Evolutionary conservation across 1,140 invertebrate genomes (phyloP).

Genomic region (Leguminivora glycinivorella): DNA sequence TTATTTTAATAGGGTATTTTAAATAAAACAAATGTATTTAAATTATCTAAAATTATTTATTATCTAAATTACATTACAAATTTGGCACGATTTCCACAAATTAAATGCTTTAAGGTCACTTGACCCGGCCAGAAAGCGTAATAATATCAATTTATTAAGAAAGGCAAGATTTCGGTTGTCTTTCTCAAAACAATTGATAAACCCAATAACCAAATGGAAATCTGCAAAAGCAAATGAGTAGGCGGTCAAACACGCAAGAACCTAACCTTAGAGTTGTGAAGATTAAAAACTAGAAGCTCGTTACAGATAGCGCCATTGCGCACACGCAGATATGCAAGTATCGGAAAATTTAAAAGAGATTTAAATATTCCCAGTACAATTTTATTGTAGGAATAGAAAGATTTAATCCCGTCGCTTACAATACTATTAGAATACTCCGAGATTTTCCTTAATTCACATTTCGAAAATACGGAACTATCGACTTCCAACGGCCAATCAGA

Average conservation of each 20-base stretch:
- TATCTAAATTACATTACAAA: conserved; percentile 38
- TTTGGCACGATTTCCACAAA: conserved; percentile 43
- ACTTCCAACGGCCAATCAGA: too few species aligned
- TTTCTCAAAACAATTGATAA: conserved; percentile 72
- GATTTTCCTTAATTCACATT: too few species aligned
- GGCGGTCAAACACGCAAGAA: conserved; percentile 14
- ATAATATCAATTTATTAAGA: conserved; percentile 64
- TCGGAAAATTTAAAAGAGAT: too few species aligned
- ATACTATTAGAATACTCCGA: too few species aligned
- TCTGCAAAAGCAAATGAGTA: conserved; percentile 8
- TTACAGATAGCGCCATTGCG: neutral
- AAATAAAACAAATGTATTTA: conserved; percentile 23
- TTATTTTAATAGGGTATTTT: conserved; percentile 8
- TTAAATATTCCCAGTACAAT: too few species aligned
- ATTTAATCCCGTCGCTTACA: too few species aligned
- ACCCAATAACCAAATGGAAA: conserved; percentile 1
- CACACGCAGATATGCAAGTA: too few species aligned
- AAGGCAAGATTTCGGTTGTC: conserved; percentile 62
- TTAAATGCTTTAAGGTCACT: neutral
- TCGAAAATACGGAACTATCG: too few species aligned
- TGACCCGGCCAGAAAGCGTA: neutral
- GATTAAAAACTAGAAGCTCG: neutral
- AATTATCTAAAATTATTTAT: conserved; percentile 19
- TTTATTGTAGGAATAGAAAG: too few species aligned
- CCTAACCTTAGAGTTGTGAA: neutral